Evolutionary conservation across 2,797 vertebrate species (phyloP).

Genomic region (Poecilia picta): DNA sequence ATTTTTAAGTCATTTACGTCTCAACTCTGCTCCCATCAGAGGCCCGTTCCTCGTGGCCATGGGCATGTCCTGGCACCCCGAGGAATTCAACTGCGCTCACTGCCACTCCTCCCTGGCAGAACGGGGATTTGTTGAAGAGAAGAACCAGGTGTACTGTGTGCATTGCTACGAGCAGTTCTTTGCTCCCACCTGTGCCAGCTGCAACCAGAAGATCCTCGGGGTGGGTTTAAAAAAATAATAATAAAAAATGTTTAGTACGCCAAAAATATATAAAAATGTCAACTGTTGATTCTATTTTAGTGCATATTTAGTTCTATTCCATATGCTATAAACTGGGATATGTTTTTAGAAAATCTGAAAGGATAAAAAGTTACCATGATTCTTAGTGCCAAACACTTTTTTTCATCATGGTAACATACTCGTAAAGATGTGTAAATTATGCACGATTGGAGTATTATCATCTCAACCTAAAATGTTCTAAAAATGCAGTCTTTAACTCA

Average conservation of each 20-base stretch:
- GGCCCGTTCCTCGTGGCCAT: constrained; percentile 96
- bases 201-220: constrained; percentile 93
- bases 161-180: constrained; percentile 95
- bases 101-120: constrained; percentile 92
- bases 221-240: constrained; percentile 76
- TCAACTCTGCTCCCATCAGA: constrained; percentile 68
- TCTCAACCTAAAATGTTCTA: neutral
- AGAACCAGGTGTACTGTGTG: constrained; percentile 90
- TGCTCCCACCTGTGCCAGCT: constrained; percentile 89
- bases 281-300: neutral
- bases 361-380: neutral
- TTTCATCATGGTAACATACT: neutral
- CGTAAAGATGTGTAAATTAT: neutral
- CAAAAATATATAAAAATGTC: neutral
- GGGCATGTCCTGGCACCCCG: constrained; percentile 97
- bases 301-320: neutral
- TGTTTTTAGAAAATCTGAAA: neutral
- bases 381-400: neutral
- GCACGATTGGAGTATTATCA: neutral
- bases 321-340: neutral
- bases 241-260: neutral
- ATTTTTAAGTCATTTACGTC: neutral
- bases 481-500: neutral
- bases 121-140: constrained; percentile 94
- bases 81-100: constrained; percentile 94